These are phyloP conservation scores for Fulmarus glacialis DNA, from an alignment of 2,113 vertebrate species.

Conservation along the genomic window DNA sequence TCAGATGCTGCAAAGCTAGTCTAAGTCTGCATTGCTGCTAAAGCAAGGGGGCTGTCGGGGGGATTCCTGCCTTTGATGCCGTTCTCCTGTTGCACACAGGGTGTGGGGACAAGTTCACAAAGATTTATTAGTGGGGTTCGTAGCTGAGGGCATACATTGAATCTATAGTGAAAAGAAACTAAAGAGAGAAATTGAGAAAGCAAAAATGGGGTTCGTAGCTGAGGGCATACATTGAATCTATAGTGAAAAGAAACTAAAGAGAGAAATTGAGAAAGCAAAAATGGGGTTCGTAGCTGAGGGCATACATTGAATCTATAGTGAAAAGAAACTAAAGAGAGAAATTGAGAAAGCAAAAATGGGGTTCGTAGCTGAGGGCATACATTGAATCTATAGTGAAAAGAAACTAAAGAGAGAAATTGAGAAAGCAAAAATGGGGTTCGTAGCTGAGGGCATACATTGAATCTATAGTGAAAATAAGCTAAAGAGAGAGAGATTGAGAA, in stretches of 20 bases:
- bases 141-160: background rate
- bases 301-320: background rate
- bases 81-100: rapidly evolving
- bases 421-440: background rate
- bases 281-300: background rate
- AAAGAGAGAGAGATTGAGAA: background rate
- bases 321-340: background rate
- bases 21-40: background rate
- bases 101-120: background rate
- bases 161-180: background rate
- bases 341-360: background rate
- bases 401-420: background rate
- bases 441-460: background rate
- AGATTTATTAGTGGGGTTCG: background rate
- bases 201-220: background rate
- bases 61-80: background rate
- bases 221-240: background rate
- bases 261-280: background rate
- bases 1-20: background rate
- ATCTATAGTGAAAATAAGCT: background rate
- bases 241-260: background rate
- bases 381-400: background rate
- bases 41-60: rapidly evolving
- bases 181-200: background rate
- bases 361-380: background rate